Base-by-base conservation (phyloP, 1,140 invertebrate genomes). In the Drosophila lacteicornis region DNA sequence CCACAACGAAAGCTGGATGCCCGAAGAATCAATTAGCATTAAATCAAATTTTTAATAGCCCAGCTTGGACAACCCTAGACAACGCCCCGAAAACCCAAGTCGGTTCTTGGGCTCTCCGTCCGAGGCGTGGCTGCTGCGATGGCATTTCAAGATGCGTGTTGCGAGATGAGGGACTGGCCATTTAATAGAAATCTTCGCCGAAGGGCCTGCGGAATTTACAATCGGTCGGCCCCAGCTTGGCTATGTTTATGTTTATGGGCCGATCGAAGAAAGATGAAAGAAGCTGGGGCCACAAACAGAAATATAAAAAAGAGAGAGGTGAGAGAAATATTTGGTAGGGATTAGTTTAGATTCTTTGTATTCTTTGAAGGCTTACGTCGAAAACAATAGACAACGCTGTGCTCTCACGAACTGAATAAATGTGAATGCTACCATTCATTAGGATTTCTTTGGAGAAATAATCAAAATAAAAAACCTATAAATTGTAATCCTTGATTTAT, bases 11-110 rank as follows among this genome's bases (percentile, higher is more conserved):
- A 47, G 53, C 43, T 58, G 40, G 56, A 60, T 49, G 61, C n/a
- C 75, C 59, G 33, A 50, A 42, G 76, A 83, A 88, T 87, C 84
- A 88, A 87, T 87, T 87, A 88, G 80, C 84, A 88, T 68, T 88
- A 87, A 88, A 87, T 87, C 84, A 88, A 87, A 78, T 59, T 82
- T 82, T 56, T 74, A 80, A 80, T 74, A 53, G 51, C 65, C 36
- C 36, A 36, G n/a, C 60, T 40, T 49, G 65, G 60, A 62, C 63
- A 62, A 9, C 40, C 8, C 30, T 45, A 62, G 67, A 43, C 15
- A 46, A 40, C 25, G 66, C 50, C 66, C 25, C 38, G 6, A 33
- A 22, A 40, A 11, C 17, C 42, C 42, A 36, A 38, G 22, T 15
- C 33, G 17, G 45, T 69, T 69, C 67, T 69, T 9, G 17, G 47